Evolutionary conservation across 2,888 invertebrate species (phyloP).

Genomic region (Amphipyra berbera): DNA sequence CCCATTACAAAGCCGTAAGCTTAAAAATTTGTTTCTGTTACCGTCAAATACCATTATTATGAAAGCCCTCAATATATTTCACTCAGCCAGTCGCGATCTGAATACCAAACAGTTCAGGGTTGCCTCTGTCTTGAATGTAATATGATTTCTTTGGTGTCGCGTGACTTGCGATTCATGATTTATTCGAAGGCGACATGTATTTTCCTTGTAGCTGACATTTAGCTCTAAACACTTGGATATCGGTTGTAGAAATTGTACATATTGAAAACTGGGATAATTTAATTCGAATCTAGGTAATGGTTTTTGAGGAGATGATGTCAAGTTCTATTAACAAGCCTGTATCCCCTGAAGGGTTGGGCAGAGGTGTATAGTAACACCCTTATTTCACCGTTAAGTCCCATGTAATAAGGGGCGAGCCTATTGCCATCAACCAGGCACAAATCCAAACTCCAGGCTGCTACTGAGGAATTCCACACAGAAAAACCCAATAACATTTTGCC

Average conservation of each 20-base stretch:
- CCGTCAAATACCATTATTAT: slow-evolving; percentile 40
- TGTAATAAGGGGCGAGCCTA: too few relatives aligned
- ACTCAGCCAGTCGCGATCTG: slow-evolving; percentile 28
- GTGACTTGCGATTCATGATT: slow-evolving; percentile 46
- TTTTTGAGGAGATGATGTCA: too few relatives aligned
- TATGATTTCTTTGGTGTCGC: slow-evolving; percentile 47
- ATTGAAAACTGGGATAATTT: background rate
- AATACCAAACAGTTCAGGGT: slow-evolving; percentile 46
- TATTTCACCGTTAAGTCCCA: too few relatives aligned
- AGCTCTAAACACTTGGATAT: background rate
- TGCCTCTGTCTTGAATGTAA: slow-evolving; percentile 42
- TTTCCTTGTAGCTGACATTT: slow-evolving; percentile 42
- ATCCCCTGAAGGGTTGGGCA: too few relatives aligned
- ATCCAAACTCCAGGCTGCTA: too few relatives aligned
- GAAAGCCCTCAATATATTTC: slow-evolving; percentile 41
- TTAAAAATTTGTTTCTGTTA: slow-evolving; percentile 19
- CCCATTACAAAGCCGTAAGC: background rate
- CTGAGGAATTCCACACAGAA: too few relatives aligned
- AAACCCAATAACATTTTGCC: too few relatives aligned
- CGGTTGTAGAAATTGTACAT: background rate
- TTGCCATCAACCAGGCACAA: too few relatives aligned
- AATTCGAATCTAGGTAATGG: too few relatives aligned
- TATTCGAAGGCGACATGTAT: slow-evolving; percentile 42
- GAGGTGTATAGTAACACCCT: too few relatives aligned
- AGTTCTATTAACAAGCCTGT: too few relatives aligned